Evolutionary conservation across 2,797 vertebrate genomes (phyloP), one percentile per base, ranked within the genome.

Genomic region (Sylvia borin): DNA sequence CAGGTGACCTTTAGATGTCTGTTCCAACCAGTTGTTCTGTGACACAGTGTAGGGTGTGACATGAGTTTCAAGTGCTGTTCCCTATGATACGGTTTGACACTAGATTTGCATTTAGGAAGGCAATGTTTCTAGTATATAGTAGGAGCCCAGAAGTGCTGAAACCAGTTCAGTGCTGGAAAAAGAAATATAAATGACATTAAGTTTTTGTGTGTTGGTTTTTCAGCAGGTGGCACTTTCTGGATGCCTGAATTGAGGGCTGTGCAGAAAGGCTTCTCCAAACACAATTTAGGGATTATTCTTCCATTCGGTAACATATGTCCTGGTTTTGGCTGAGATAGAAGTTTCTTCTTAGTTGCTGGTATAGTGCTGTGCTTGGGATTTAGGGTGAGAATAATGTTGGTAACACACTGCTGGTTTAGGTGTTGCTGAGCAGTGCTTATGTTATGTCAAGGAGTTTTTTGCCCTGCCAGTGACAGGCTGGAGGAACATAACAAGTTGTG

Each of bases 241-340:
- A 32, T 93, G 34, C 50, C 53, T 67, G 31, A 60, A 70, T 43
- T 92, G n/a, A 84, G 6, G 31, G 5, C 50, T 80, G 7, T 84
- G 58, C n/a, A 68, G 51, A 90, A 92, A 71, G 29, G 25, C 29
- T 90, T 79, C 81, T 91, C 48, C 60, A 79, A 86, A 82, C 5
- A 62, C 21, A 58, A 5, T 89, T 70, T 88, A 68, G 45, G n/a
- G 54, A 27, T 88, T 90, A 10, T 75, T 92, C 47, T 91, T 94
- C 64, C 22, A 13, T 45, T 74, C 18, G 12, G 67, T 86, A 81
- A 78, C 8, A 27, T 43, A 31, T 75, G 3, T 38, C 21, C 66
- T 62, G 60, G 9, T 77, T 77, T 50, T 88, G 66, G 18, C 48
- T 77, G 66, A n/a, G n/a, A 3, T 26, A 38, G 27, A 38, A 29